Base-by-base conservation (phyloP, 2,797 vertebrate genomes). In the Anas flavirostris region DNA sequence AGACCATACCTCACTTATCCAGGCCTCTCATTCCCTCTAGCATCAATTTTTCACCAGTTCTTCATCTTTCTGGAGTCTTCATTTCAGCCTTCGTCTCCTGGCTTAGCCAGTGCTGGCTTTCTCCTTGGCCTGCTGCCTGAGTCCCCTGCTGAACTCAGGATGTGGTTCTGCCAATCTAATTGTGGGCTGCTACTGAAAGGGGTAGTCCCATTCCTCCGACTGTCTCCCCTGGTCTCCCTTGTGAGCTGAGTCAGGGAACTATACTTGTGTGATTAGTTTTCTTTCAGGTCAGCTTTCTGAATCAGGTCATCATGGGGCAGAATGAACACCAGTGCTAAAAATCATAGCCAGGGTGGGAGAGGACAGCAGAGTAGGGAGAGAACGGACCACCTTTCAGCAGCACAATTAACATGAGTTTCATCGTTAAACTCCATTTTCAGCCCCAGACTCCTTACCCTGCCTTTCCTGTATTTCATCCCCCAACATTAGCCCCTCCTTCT, bases 61-160 rank as follows among this genome's bases (percentile, higher is more conserved):
- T 94, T 82, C 66, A 28, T 90, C 83, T 82, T 89, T 16, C 21
- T 0, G 82, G 83, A 26, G 55, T 91, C 72, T 69, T 73, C 37
- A 18, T 93, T 95, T 82, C 90, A 93, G 78, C 84, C 75, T 91
- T 68, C 72, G 86, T 58, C 91, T 96, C 78, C 75, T 94, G 86
- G 88, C 94, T 89, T 82, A 72, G 88, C 88, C 90, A 82, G 60
- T 58, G 72, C 84, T 93, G 92, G 48, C 73, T 95, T 89, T 93
- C 81, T 96, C 41, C 84, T 89, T 95, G 95, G 95, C 93, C 82
- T 82, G 41, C 75, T 95, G 95, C 95, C 96, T 0, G 31, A 93
- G 93, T 96, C 78, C 90, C 90, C 91, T 86, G 90, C 88, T 95
- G 94, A 95, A 90, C 94, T 96, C 96, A 90, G 95, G 94, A 94